These are phyloP conservation scores for Drosophila tani DNA, from an alignment of 1,140 invertebrate species.

Conservation along the genomic window DNA sequence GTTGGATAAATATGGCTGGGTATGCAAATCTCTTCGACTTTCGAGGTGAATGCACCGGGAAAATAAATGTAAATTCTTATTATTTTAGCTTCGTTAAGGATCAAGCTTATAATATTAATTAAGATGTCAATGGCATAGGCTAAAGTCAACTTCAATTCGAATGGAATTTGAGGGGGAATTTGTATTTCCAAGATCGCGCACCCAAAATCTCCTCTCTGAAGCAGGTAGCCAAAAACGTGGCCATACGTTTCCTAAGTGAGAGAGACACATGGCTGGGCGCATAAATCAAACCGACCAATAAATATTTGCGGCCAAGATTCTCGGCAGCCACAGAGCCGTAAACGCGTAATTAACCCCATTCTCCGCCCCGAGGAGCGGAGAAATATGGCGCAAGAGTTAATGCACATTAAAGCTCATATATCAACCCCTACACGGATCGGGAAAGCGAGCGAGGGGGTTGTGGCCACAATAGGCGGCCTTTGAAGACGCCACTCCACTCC, in stretches of 20 bases:
- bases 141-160: not conserved
- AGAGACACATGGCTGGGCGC: conserved; percentile 47
- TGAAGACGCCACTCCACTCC: conserved; percentile 46
- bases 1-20: conserved; percentile 38
- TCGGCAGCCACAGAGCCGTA: conserved; percentile 49
- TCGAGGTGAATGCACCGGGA: conserved; percentile 10
- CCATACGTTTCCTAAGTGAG: conserved; percentile 29
- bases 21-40: conserved; percentile 59
- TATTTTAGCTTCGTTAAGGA: too few species aligned
- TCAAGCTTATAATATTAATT: not conserved
- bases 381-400: conserved; percentile 71
- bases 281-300: conserved; percentile 77
- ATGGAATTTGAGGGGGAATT: not conserved
- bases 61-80: not conserved
- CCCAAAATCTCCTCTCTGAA: not conserved
- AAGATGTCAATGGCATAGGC: not conserved
- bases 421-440: conserved; percentile 60
- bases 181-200: not conserved
- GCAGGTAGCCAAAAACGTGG: conserved; percentile 27
- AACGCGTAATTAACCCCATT: conserved; percentile 80
- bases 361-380: conserved; percentile 20
- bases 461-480: conserved; percentile 56
- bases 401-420: conserved; percentile 80
- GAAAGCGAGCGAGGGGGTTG: not conserved
- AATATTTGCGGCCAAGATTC: conserved; percentile 64